A percentile compares a stretch with the other conserved stretches of the same genome.
Evolutionary conservation across 2,113 vertebrate species (phyloP).

Genomic region (Eublepharis macularius): DNA sequence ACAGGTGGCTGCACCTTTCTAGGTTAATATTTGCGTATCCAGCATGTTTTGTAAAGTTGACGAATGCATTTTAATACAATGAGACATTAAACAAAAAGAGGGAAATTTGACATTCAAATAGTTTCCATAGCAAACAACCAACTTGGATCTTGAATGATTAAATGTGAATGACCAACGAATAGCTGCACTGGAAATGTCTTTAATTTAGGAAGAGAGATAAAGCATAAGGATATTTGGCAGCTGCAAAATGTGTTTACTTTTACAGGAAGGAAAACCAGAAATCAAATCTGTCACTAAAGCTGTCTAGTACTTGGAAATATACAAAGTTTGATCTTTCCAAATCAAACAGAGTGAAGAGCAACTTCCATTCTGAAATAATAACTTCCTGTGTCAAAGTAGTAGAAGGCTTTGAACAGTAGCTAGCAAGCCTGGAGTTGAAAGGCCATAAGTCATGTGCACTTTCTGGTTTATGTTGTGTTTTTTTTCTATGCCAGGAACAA

Average conservation of each 20-base stretch:
- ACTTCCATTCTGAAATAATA: conserved; percentile 38
- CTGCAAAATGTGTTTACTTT: conserved; percentile 67
- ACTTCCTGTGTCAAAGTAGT: conserved; percentile 35
- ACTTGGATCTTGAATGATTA: conserved; percentile 66
- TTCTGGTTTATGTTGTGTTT: not conserved
- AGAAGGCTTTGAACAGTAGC: conserved; percentile 9
- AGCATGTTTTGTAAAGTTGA: conserved; percentile 61
- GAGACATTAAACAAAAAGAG: conserved; percentile 58
- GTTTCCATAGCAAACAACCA: conserved; percentile 66
- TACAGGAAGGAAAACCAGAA: conserved; percentile 63
- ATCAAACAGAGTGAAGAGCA: conserved; percentile 45
- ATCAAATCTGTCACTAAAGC: conserved; percentile 63
- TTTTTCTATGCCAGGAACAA: too few species aligned
- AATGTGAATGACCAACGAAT: conserved; percentile 67
- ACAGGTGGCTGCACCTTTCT: conserved; percentile 56
- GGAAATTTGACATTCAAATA: conserved; percentile 58
- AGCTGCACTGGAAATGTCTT: conserved; percentile 54
- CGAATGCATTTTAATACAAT: conserved; percentile 50
- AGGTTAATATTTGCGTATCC: conserved; percentile 66
- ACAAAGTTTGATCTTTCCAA: conserved; percentile 51
- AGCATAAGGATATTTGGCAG: conserved; percentile 40
- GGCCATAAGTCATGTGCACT: conserved; percentile 12
- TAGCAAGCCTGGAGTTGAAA: conserved; percentile 17
- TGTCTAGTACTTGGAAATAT: conserved; percentile 28
- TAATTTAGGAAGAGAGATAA: conserved; percentile 45